Evolutionary conservation across 2,797 vertebrate species (phyloP).

Genomic region (Salarias fasciatus): DNA sequence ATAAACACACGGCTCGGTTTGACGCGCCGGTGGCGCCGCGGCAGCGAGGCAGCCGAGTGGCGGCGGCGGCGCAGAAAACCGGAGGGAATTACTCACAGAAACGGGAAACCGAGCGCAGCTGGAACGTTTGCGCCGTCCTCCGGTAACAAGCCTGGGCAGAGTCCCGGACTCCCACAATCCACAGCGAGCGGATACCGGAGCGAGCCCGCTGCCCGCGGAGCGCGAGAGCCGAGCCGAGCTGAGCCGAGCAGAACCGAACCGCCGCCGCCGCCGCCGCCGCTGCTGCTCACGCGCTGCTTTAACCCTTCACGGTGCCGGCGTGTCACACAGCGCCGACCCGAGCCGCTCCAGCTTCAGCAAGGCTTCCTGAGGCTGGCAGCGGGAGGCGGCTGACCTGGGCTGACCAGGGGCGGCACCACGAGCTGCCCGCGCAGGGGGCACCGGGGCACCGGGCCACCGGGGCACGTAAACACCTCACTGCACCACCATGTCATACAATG

Average conservation of each 20-base stretch:
- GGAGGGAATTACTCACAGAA: slow-evolving; percentile 71
- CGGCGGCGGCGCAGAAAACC: slow-evolving; percentile 4
- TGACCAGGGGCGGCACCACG: slow-evolving; percentile 7
- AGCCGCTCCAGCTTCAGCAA: not conserved
- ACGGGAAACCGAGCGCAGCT: slow-evolving; percentile 56
- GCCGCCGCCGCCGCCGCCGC: slow-evolving; percentile 38
- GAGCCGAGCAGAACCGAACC: slow-evolving; percentile 22
- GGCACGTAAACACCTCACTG: too few relatives aligned
- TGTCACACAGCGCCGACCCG: too few relatives aligned
- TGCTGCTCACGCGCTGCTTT: slow-evolving; percentile 35
- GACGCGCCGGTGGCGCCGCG: too few relatives aligned
- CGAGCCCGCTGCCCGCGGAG: slow-evolving; percentile 63
- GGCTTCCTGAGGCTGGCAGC: too few relatives aligned
- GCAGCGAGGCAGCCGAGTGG: too few relatives aligned
- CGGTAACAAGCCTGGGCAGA: slow-evolving; percentile 70
- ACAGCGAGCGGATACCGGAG: slow-evolving; percentile 69
- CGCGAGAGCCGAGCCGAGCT: slow-evolving; percentile 27
- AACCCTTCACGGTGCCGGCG: slow-evolving; percentile 47
- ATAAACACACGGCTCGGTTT: slow-evolving; percentile 9
- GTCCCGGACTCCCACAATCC: slow-evolving; percentile 82
- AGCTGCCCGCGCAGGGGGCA: not conserved
- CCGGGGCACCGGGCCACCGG: too few relatives aligned
- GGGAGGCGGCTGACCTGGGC: too few relatives aligned
- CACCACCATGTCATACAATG: too few relatives aligned
- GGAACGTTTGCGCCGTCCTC: slow-evolving; percentile 59